A percentile compares a stretch with the other conserved stretches of the same genome.
phyloP scores from a whole-genome alignment of 23 tunicate species.

The Halocynthia aurantium region DNA sequence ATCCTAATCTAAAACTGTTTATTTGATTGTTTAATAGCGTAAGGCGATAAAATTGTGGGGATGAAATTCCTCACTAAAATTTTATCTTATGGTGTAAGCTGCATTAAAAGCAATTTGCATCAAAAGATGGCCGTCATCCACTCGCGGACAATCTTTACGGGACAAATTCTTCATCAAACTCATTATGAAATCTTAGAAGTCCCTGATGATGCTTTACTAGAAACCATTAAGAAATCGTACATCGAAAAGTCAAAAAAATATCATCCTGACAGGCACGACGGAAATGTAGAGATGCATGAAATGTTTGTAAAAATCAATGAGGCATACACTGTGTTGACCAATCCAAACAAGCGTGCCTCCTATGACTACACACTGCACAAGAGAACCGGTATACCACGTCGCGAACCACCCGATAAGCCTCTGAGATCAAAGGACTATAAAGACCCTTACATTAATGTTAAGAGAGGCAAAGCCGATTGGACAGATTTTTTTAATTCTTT shows the following conservation, averaged over 20 bases:
- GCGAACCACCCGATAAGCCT: not conserved
- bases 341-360: slow-evolving; percentile 10
- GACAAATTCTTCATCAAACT: not conserved
- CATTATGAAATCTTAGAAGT: slow-evolving; percentile 21
- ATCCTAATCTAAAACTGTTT: too few relatives aligned
- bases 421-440: slow-evolving; percentile 18
- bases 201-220: not conserved
- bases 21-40: too few relatives aligned
- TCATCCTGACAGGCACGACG: slow-evolving; percentile 19
- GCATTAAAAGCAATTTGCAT: too few relatives aligned
- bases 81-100: too few relatives aligned
- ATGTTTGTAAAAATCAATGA: slow-evolving; percentile 20
- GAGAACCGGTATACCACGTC: not conserved
- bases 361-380: slow-evolving; percentile 13
- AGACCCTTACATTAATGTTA: not conserved
- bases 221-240: slow-evolving; percentile 11
- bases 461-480: slow-evolving; percentile 8
- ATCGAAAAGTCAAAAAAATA: slow-evolving; percentile 15
- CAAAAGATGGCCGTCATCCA: too few relatives aligned
- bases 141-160: too few relatives aligned
- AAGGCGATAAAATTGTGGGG: too few relatives aligned
- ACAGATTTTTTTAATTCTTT: slow-evolving; percentile 16
- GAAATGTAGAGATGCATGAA: slow-evolving; percentile 12
- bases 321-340: slow-evolving; percentile 16
- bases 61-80: too few relatives aligned